These are phyloP conservation scores for Canis aureus DNA, from an alignment of 2,113 vertebrate species.

Conservation along the genomic window DNA sequence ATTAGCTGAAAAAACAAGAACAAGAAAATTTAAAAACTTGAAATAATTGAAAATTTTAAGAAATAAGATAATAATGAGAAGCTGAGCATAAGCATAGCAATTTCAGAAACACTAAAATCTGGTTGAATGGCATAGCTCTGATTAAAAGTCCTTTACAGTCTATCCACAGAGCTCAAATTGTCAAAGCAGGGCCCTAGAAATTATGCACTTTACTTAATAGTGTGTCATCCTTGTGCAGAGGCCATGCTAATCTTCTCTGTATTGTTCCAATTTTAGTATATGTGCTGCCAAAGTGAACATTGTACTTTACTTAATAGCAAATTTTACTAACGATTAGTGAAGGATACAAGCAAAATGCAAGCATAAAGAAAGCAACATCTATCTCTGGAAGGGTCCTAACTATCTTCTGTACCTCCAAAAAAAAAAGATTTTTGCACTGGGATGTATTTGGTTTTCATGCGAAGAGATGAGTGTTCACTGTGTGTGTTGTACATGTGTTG, in stretches of 20 bases:
- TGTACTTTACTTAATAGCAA: not conserved
- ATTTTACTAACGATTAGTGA: not conserved
- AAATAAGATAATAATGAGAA: constrained; percentile 34
- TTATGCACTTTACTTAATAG: not conserved
- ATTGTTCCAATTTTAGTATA: not conserved
- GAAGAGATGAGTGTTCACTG: not conserved
- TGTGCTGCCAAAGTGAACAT: not conserved
- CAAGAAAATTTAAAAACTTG: not conserved
- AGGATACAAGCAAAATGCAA: not conserved
- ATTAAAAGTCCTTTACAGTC: not conserved
- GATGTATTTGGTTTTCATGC: not conserved
- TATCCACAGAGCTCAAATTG: not conserved
- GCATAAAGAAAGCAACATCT: not conserved
- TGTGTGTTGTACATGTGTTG: not conserved
- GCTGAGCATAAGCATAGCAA: not conserved
- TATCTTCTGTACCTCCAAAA: not conserved
- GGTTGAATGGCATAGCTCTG: not conserved
- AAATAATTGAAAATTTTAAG: not conserved
- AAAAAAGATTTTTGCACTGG: not conserved
- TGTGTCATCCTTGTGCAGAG: not conserved
- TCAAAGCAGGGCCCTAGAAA: not conserved
- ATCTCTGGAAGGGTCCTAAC: not conserved
- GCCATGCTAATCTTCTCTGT: not conserved
- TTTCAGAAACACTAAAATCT: not conserved
- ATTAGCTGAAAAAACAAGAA: not conserved